Evolutionary conservation across 1,140 invertebrate species (phyloP), one percentile per base, ranked within the genome.

Genomic region (Drosophila setifemur): DNA sequence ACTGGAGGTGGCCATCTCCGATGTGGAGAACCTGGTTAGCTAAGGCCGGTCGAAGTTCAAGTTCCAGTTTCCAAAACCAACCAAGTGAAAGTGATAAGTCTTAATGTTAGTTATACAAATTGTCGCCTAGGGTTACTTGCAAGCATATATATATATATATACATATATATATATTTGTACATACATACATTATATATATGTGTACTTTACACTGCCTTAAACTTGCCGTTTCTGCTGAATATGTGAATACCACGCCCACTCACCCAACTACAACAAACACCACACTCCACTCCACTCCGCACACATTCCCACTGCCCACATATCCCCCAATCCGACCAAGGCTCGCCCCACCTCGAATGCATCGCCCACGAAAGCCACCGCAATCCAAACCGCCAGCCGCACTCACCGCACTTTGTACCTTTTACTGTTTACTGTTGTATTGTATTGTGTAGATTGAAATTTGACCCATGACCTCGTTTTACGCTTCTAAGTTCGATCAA

Each of bases 21-120:
- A 90, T 54, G 69, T 90, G 43, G 89, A 90, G 73, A 89, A 90
- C 57, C 45, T 90, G 63, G 89, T 90, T 88, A 90, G 89, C 88
- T 89, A 90, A 87, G 67, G 74, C 57, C 67, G 64, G 53, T 21
- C 14, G 39, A 29, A 39, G 40, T 25, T 40, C 53, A 23, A 18
- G 43, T 42, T 68, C 48, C 54, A 68, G 70, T 63, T 77, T 50
- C 47, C 53, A 47, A 63, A 83, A 71, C 60, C 64, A 83, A 83
- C 79, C 79, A 85, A 85, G 79, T 86, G 79, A 85, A 85, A 85
- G 81, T 86, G 81, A 86, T 86, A 86, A 86, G 81, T 86, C 81
- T 85, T 86, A 86, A 86, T 81, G 72, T 86, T 86, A 86, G 81
- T 81, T 86, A 86, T 86, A 86, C 72, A 86, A 86, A 83, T 86